A percentile compares a stretch with the other conserved stretches of the same genome.
These are phyloP conservation scores for Drosophila seclusa DNA, from an alignment of 2,888 invertebrate species.

Conservation along the genomic window DNA sequence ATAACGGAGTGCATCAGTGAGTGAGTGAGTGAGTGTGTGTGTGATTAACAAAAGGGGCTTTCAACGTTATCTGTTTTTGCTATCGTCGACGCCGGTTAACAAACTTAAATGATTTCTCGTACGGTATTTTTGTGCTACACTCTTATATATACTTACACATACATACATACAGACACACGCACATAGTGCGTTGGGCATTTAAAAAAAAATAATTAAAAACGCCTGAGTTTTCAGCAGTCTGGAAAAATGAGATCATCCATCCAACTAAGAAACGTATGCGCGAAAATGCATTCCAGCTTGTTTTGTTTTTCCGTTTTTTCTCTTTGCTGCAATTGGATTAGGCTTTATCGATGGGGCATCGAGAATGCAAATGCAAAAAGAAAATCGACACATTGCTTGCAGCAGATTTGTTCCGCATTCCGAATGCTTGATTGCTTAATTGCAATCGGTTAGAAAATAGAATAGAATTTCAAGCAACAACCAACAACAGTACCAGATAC, in stretches of 20 bases:
- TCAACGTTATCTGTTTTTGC: constrained; percentile 18
- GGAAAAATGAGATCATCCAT: constrained; percentile 60
- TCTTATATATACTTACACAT: neutral
- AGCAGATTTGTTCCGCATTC: constrained; percentile 59
- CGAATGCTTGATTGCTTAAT: constrained; percentile 59
- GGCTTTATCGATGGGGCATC: neutral
- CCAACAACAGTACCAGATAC: neutral
- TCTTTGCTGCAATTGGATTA: constrained; percentile 6
- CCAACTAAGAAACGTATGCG: neutral
- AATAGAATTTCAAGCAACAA: constrained; percentile 17
- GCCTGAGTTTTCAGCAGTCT: constrained; percentile 59
- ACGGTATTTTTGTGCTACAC: constrained; percentile 7
- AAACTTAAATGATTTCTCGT: constrained; percentile 14
- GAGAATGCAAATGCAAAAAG: neutral
- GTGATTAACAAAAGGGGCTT: neutral
- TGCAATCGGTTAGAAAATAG: constrained; percentile 50
- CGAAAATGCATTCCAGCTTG: constrained; percentile 8
- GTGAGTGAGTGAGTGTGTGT: constrained; percentile 2
- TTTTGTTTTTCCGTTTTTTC: neutral
- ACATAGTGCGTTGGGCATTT: neutral
- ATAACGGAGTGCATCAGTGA: constrained; percentile 8
- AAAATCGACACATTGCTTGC: constrained; percentile 6
- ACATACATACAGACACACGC: neutral
- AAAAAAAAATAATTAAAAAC: neutral
- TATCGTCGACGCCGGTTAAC: constrained; percentile 10